Percentiles rank a stretch among this genome's conserved stretches.
These are phyloP conservation scores for Neodiprion virginianus DNA, from an alignment of 1,140 invertebrate genomes.

Conservation along the genomic window DNA sequence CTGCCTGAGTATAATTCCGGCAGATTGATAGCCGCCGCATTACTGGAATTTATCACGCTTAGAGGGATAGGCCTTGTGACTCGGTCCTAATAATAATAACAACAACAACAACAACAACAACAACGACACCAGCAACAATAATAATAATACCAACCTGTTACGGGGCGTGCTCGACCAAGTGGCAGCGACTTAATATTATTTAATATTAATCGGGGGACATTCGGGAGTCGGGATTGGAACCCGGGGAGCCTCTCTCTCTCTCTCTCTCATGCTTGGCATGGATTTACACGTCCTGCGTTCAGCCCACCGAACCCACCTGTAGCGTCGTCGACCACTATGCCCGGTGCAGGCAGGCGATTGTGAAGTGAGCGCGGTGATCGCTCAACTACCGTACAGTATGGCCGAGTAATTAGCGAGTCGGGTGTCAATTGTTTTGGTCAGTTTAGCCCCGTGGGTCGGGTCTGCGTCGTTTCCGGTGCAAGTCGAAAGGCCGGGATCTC, in stretches of 20 bases:
- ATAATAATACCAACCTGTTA: background rate
- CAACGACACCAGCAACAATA: too few relatives aligned
- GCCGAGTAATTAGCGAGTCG: background rate
- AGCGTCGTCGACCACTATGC: background rate
- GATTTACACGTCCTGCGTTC: background rate
- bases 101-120: background rate
- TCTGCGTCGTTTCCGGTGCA: background rate
- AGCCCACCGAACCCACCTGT: background rate
- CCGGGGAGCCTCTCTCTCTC: background rate
- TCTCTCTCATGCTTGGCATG: background rate
- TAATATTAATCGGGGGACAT: slow-evolving; percentile 3
- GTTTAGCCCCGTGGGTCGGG: background rate
- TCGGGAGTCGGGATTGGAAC: background rate
- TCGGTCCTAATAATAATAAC: background rate
- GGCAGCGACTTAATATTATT: slow-evolving; percentile 1
- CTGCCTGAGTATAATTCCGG: background rate
- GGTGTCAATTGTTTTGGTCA: slow-evolving; percentile 5
- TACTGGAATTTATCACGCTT: slow-evolving; percentile 5
- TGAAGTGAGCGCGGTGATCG: too few relatives aligned
- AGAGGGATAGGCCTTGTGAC: background rate
- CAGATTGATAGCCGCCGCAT: slow-evolving; percentile 4
- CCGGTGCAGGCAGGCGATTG: too few relatives aligned
- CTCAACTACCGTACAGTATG: background rate
- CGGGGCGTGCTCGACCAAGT: background rate
- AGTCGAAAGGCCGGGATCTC: too few relatives aligned